Evolutionary conservation across 1,140 invertebrate genomes (phyloP).

Genomic region (Bombus sylvicola): DNA sequence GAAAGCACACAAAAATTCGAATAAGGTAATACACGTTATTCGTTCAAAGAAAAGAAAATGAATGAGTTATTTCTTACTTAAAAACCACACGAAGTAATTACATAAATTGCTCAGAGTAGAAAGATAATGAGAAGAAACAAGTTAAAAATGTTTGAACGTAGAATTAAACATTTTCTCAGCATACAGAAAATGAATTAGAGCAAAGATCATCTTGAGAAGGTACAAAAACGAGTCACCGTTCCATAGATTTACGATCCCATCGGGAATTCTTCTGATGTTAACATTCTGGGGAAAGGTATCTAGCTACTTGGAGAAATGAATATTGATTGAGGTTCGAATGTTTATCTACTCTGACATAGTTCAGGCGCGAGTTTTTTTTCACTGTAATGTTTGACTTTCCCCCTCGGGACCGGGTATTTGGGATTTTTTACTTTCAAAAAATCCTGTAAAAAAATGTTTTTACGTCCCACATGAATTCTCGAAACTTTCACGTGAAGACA

Average conservation of each 20-base stretch:
- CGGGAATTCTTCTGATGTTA: background rate
- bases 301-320: conserved; percentile 5
- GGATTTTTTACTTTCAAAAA: background rate
- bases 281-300: background rate
- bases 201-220: background rate
- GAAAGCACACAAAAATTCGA: too few species aligned
- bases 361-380: background rate
- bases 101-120: background rate
- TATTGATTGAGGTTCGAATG: background rate
- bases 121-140: background rate
- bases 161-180: background rate
- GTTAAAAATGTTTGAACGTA: background rate
- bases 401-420: background rate
- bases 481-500: background rate
- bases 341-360: background rate
- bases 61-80: background rate
- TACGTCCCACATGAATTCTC: background rate
- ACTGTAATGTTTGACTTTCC: background rate
- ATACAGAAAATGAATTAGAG: background rate
- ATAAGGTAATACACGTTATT: too few species aligned
- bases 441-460: too few species aligned
- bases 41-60: background rate
- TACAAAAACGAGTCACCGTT: background rate
- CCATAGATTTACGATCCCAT: background rate
- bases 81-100: background rate